Base-by-base conservation (phyloP, 2,888 invertebrate genomes). In the Exephanes ischioxanthus region DNA sequence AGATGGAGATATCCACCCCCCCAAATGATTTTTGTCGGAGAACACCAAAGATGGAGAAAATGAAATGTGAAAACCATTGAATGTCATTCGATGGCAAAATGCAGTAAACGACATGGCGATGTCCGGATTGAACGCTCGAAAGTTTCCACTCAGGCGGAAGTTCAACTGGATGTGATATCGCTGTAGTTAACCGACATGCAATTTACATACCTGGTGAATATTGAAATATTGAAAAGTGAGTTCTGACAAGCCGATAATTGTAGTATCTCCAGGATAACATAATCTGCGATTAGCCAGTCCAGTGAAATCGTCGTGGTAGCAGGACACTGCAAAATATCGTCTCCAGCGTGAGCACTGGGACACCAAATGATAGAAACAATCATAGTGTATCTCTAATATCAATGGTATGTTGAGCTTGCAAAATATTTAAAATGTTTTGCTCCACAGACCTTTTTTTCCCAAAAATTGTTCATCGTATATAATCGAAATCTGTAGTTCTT, bases 1-100 rank as follows among this genome's bases (percentile, higher is more conserved):
- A 66, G 86, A 9, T 87, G 3, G 14, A 45, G 92, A 75, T 91
- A 92, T 88, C 91, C n/a, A n/a, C 22, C 22, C 94, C 87, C 94
- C 94, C 1, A 94, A 94, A 48, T 89, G 94, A 84, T 94, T 95
- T 89, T 88, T 94, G 41, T 93, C 94, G 0, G 94, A 94, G 87
- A 94, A 94, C 68, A 86, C 81, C 0, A 80, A 80, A 66, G 86
- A 9, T 87, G 3, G 14, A 86, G 89, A 48, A 91, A 90, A 37
- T 93, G 91, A 90, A 88, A 79, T 33, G 68, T 93, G 0, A 88
- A 88, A 83, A 92, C 91, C 78, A 85, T 86, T 14, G 84, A 89
- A 14, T 89, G 81, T 5, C 71, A 87, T n/a, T 72, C 80, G 1
- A 88, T 89, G 1, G 86, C 90, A n/a, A 85, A 87, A 63, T 58